These are phyloP conservation scores for Umimayanthus kanabou DNA, from an alignment of 92 coral and sea anemone genomes.

Conservation along the genomic window DNA sequence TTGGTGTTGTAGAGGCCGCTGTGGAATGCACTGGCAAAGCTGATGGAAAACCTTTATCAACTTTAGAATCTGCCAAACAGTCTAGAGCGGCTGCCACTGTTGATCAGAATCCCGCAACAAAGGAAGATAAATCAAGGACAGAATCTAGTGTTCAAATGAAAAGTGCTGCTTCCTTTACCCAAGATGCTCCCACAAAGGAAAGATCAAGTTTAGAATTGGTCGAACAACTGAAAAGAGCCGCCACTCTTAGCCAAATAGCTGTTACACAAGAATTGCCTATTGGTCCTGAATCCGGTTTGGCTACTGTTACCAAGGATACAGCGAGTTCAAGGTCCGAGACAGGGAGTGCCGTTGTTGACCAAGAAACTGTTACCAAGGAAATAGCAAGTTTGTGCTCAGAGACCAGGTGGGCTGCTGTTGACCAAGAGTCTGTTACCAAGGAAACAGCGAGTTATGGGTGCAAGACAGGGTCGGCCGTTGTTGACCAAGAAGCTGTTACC, in stretches of 20 bases:
- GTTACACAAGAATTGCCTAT: neutral
- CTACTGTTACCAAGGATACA: neutral
- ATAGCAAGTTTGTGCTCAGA: neutral
- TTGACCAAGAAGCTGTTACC: constrained; percentile 28
- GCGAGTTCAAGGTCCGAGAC: neutral
- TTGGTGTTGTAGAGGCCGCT: neutral
- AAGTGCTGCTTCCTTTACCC: neutral
- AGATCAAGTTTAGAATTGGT: constrained; percentile 32
- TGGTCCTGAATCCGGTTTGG: neutral
- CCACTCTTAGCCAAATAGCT: constrained; percentile 40
- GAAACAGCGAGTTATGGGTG: neutral
- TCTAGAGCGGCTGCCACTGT: neutral
- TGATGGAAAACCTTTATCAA: neutral
- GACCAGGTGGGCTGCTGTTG: neutral
- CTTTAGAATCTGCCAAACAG: neutral
- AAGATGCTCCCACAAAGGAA: neutral
- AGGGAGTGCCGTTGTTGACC: neutral
- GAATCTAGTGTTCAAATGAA: neutral
- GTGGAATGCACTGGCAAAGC: constrained; percentile 6
- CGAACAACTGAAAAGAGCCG: constrained; percentile 25
- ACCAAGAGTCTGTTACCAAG: constrained; percentile 17
- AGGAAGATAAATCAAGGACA: neutral
- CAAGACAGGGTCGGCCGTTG: neutral
- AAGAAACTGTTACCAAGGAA: constrained; percentile 33
- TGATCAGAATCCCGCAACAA: neutral